Evolutionary conservation across 2,113 vertebrate genomes (phyloP).

Genomic region (Platycercus adscitus): DNA sequence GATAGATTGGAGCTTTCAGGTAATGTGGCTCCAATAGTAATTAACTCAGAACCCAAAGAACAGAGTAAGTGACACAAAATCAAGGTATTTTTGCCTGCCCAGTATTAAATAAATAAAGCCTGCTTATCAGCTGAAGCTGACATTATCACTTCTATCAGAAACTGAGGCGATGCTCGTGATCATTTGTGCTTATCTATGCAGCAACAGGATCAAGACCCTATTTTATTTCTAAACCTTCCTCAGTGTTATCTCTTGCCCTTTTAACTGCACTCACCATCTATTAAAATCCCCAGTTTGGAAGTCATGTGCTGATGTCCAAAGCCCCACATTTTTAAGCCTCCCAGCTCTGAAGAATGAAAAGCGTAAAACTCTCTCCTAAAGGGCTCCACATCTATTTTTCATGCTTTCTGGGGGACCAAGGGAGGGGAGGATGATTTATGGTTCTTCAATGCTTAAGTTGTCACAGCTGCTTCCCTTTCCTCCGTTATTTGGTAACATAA

Average conservation of each 20-base stretch:
- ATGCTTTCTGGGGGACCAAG: neutral
- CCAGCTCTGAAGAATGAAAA: neutral
- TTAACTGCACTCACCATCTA: neutral
- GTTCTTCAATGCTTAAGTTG: slow-evolving; percentile 38
- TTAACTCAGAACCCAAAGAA: neutral
- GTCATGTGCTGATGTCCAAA: neutral
- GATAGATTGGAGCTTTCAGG: neutral
- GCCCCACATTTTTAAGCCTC: neutral
- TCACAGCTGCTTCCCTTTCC: slow-evolving; percentile 46
- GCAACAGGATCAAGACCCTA: neutral
- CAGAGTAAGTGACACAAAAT: neutral
- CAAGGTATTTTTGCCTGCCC: neutral
- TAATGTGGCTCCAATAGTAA: neutral
- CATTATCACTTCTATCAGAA: neutral
- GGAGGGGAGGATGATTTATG: slow-evolving; percentile 46
- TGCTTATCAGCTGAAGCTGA: neutral
- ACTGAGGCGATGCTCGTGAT: fast-evolving
- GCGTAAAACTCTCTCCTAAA: neutral
- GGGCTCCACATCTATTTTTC: slow-evolving; percentile 16
- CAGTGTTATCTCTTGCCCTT: neutral
- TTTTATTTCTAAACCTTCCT: neutral
- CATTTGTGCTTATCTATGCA: neutral
- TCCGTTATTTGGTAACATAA: slow-evolving; percentile 23
- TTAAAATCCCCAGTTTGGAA: neutral
- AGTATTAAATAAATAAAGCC: neutral